These are phyloP conservation scores for Barypeithes pellucidus DNA, from an alignment of 2,888 invertebrate species.

Conservation along the genomic window DNA sequence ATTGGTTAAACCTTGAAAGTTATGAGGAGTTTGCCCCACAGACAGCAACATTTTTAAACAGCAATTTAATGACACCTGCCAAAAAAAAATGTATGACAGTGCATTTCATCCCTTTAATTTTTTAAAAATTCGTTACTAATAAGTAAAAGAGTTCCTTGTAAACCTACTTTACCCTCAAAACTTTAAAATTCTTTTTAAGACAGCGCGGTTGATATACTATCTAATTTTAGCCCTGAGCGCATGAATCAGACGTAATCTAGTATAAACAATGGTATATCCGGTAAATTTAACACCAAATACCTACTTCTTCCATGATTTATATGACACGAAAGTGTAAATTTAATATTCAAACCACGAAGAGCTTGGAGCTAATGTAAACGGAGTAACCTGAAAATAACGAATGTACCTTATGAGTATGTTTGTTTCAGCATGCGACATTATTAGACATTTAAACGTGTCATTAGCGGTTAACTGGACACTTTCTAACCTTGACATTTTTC, in stretches of 20 bases:
- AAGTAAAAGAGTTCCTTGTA: too few species aligned
- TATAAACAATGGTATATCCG: slow-evolving; percentile 43
- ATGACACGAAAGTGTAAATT: slow-evolving; percentile 26
- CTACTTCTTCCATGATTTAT: slow-evolving; percentile 45
- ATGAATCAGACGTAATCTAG: slow-evolving; percentile 44
- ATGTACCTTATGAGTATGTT: slow-evolving; percentile 33
- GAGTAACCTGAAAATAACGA: slow-evolving; percentile 28
- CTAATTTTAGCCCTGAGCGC: slow-evolving; percentile 8
- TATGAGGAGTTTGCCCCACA: too few species aligned
- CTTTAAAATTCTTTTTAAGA: neutral
- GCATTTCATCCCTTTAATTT: too few species aligned
- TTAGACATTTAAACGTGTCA: too few species aligned
- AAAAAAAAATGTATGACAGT: too few species aligned
- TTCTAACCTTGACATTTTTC: too few species aligned
- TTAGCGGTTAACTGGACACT: too few species aligned
- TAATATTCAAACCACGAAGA: slow-evolving; percentile 39
- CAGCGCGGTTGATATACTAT: neutral
- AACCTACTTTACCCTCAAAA: too few species aligned
- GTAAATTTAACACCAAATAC: slow-evolving; percentile 45
- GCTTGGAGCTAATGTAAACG: slow-evolving; percentile 34
- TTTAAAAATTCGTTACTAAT: too few species aligned
- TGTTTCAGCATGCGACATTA: neutral
- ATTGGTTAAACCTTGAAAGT: too few species aligned
- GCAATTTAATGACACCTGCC: too few species aligned
- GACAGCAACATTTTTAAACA: too few species aligned